Base-by-base conservation (phyloP, 2,797 vertebrate genomes). In the Sardinella longiceps region DNA sequence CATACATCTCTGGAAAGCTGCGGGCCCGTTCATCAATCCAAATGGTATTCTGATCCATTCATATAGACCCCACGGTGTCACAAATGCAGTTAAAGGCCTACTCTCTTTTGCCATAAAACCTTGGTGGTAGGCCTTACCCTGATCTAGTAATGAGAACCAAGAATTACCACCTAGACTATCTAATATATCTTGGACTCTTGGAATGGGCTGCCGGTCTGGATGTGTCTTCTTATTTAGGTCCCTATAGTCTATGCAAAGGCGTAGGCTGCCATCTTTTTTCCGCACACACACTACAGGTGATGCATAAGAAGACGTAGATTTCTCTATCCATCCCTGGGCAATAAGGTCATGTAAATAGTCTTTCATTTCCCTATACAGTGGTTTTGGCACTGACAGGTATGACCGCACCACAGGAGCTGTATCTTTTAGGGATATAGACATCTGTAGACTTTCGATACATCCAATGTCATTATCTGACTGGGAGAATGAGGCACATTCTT, bases 171-270 rank as follows among this genome's bases (percentile, higher is more conserved):
- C 50, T 15, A 53, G 5, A 53, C 50, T 5, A 53, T 53, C 50
- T 0, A 53, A 5, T 20, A 82, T 82, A 20, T 82, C 81, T 37
- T 82, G 53, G 37, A 82, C 43, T 23, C 53, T 60, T 20, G 81
- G 81, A 37, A 63, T 83, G 43, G 56, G 82, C 6, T 66, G 18
- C 14, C 82, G 58, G 20, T 63, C 82, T n/a, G 82, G 82, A 10
- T 63, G 37, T 3, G 82, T 70, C 82, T 74, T 83, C 25, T 51
- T 33, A 33, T 85, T 85, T 20, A 85, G 45, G 18, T 74, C 58
- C 28, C 28, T 33, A 48, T 85, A 85, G 58, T 85, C 84, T 30
- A 85, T 53, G 39, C 85, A 85, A 4, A 85, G 50, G 45, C 85
- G 53, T 18, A 83, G 45, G 6, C 80, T 45, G 25, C 85, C 85